A percentile compares a stretch with the other conserved stretches of the same genome.
These are phyloP conservation scores for Melinopterus prodromus DNA, from an alignment of 2,888 invertebrate genomes.

Conservation along the genomic window DNA sequence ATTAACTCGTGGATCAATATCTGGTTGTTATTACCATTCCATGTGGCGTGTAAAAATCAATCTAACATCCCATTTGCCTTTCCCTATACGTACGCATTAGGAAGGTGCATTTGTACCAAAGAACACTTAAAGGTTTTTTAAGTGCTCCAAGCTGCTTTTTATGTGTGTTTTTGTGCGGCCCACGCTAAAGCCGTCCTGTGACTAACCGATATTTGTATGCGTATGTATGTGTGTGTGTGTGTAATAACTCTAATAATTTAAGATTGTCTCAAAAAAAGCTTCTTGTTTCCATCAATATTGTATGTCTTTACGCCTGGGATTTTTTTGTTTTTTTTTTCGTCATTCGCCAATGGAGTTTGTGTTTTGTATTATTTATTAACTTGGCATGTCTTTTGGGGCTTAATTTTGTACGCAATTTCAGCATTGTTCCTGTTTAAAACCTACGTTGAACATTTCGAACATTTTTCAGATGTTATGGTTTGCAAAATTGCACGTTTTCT, in stretches of 20 bases:
- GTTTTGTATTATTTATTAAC: constrained; percentile 38
- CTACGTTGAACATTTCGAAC: background rate
- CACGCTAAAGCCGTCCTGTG: background rate
- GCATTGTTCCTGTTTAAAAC: constrained; percentile 34
- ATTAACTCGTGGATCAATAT: background rate
- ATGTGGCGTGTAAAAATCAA: background rate
- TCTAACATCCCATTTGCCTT: background rate
- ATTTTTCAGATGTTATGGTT: constrained; percentile 56
- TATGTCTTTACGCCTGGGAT: constrained; percentile 51
- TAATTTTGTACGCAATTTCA: constrained; percentile 33
- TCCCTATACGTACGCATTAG: background rate
- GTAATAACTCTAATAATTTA: constrained; percentile 6
- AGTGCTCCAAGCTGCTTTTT: background rate
- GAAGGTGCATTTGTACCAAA: background rate
- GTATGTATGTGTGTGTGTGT: background rate
- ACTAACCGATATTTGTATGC: background rate
- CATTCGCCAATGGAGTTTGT: background rate
- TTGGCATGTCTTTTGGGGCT: constrained; percentile 5
- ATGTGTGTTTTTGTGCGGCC: background rate
- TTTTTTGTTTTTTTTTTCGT: constrained; percentile 22
- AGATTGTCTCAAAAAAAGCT: constrained; percentile 43
- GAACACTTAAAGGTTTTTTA: background rate
- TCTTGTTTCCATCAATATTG: constrained; percentile 58
- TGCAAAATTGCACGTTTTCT: constrained; percentile 54
- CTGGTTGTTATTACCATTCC: background rate